Conservation (phyloP, 2,888 invertebrate species). For the Drosophila formosana region DNA sequence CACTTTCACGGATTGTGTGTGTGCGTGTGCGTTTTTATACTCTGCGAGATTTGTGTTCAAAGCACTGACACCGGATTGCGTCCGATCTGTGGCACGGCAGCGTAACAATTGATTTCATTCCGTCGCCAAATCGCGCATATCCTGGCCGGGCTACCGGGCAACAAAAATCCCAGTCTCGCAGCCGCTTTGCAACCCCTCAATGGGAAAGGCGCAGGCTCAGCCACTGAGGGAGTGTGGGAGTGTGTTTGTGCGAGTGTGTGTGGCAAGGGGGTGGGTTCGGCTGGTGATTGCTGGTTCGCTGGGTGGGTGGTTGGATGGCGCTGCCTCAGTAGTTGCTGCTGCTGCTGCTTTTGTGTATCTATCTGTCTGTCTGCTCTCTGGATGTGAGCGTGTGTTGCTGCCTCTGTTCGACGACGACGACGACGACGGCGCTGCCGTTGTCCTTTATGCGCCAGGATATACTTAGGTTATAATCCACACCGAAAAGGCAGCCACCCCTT, state of each 20-base stretch:
- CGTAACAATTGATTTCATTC: slow-evolving; percentile 85
- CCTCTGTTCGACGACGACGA: slow-evolving; percentile 51
- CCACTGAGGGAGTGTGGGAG: slow-evolving; percentile 20
- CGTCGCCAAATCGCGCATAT: slow-evolving; percentile 85
- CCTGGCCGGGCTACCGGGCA: slow-evolving; percentile 75
- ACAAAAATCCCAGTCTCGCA: slow-evolving; percentile 21
- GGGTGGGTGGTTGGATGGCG: slow-evolving; percentile 29
- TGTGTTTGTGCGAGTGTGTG: slow-evolving; percentile 28
- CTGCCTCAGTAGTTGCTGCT: slow-evolving; percentile 14
- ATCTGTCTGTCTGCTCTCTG: slow-evolving; percentile 55
- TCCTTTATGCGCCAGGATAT: slow-evolving; percentile 72
- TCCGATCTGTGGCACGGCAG: slow-evolving; percentile 85
- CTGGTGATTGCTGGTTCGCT: slow-evolving; percentile 50
- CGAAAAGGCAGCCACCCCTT: slow-evolving; percentile 79
- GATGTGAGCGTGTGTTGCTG: slow-evolving; percentile 47
- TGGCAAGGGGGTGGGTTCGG: slow-evolving; percentile 29
- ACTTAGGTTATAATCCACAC: slow-evolving; percentile 82
- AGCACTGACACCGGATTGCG: slow-evolving; percentile 83
- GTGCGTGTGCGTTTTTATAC: not conserved
- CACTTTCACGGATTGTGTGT: slow-evolving; percentile 44
- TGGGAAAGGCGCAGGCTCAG: slow-evolving; percentile 53
- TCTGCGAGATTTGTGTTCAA: slow-evolving; percentile 4
- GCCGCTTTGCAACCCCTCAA: slow-evolving; percentile 21
- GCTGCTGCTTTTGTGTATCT: slow-evolving; percentile 60
- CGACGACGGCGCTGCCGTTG: slow-evolving; percentile 56